Evolutionary conservation across 2,113 vertebrate species (phyloP), one percentile per base, ranked within the genome.

Genomic region (Serinus canaria): DNA sequence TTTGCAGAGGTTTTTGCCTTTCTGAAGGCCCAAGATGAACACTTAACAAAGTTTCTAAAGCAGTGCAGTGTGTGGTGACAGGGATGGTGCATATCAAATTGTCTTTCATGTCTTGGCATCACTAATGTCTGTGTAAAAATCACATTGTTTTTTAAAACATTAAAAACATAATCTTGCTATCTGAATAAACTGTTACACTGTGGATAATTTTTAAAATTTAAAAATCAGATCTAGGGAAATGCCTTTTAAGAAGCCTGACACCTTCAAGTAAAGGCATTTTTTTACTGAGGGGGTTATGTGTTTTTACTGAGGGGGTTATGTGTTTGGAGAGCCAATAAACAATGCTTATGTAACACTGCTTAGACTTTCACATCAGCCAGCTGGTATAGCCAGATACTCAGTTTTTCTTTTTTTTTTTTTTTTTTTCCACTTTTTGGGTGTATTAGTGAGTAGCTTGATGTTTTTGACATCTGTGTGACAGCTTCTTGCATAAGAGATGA

Each of bases 401-500:
- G 13, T 7, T 86, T 55, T 74, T 23, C 2, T n/a, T 10, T 64
- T 33, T 35, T 20, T 22, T 22, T 28, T 46, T 50, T 33, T 31
- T 23, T 37, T 50, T 64, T 35, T 41, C 17, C 15, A 97, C 93
- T 92, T 95, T 97, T 97, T 97, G 98, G 98, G 98, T 98, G 97
- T 98, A 99, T 99, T 98, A 98, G 97, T 97, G 98, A 98, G 97
- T 82, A 92, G 96, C 97, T 98, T 98, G 99, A 98, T 98, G 97
- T 96, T 98, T 99, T 98, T 99, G 99, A 98, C 98, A 98, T 95
- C 88, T 96, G 97, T 94, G 97, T 99, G 98, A 98, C 98, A 98
- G 98, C 96, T 96, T 83, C 96, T 97, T 96, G 97, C 96, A 91
- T 97, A 97, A 95, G 97, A 98, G 97, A 96, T 95, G 97, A 97